Conservation (phyloP, 2,797 vertebrate genomes). For the Microcaecilia unicolor region DNA sequence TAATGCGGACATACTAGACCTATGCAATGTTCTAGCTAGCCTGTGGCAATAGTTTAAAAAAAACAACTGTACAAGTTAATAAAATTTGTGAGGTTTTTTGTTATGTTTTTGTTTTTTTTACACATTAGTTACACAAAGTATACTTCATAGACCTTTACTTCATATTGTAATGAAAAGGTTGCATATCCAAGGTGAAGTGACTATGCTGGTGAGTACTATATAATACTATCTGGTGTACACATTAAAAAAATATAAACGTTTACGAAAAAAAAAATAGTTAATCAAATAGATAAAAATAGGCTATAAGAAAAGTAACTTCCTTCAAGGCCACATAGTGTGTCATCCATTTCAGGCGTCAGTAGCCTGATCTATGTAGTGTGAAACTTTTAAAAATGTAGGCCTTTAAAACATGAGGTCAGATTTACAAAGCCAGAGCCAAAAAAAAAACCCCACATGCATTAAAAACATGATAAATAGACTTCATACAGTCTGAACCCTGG, state of each 20-base stretch:
- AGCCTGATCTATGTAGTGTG: slow-evolving; percentile 26
- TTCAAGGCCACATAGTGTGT: slow-evolving; percentile 32
- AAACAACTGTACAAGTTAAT: slow-evolving; percentile 99
- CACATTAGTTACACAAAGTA: slow-evolving; percentile 98
- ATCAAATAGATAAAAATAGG: slow-evolving; percentile 31
- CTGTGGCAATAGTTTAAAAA: slow-evolving; percentile 45
- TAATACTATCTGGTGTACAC: slow-evolving; percentile 87
- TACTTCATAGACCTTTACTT: slow-evolving; percentile 98
- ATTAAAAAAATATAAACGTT: slow-evolving; percentile 53
- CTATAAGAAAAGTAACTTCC: slow-evolving; percentile 27
- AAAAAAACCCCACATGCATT: slow-evolving; percentile 47
- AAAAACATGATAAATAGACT: slow-evolving; percentile 64
- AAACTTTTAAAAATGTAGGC: slow-evolving; percentile 8
- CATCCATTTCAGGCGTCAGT: slow-evolving; percentile 26
- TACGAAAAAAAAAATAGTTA: slow-evolving; percentile 38
- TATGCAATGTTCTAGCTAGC: slow-evolving; percentile 43
- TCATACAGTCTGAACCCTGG: slow-evolving; percentile 49
- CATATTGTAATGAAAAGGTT: slow-evolving; percentile 75
- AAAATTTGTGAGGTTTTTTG: slow-evolving; percentile 96
- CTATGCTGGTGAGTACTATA: slow-evolving; percentile 91
- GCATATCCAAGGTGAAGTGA: slow-evolving; percentile 77
- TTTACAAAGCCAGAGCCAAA: slow-evolving; percentile 36
- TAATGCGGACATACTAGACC: slow-evolving; percentile 42
- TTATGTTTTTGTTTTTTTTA: too few species aligned
- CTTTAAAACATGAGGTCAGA: slow-evolving; percentile 31